Evolutionary conservation across 1,140 invertebrate species (phyloP), one percentile per base, ranked within the genome.

Genomic region (Caerostris darwini): DNA sequence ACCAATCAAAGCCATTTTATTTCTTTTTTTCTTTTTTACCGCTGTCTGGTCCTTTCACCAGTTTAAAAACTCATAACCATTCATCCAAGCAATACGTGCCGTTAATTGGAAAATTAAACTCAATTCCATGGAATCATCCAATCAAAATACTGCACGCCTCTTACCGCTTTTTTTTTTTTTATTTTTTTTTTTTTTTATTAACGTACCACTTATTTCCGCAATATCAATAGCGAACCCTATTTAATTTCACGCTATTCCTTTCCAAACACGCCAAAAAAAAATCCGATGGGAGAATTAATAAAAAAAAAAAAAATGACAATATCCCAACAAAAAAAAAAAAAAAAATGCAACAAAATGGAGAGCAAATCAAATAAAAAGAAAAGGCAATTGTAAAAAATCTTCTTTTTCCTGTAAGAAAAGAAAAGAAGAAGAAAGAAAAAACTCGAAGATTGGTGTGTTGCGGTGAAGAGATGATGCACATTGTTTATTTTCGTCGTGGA

Each of bases 401-500:
- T 71, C 34, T n/a, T 71, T 7, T 3, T 10, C 19, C 19, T 14
- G 12, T 14, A 61, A 10, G 59, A 61, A 71, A 8, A 71, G 34
- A 50, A 50, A 7, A 50, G 19, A n/a, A 19, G 4, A 71, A 71
- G 4, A 71, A 34, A 71, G 7, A 71, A 19, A 10, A 19, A 71
- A 71, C 10, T 12, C 17, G 17, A 61, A 71, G 69, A 50, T 19
- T 71, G 19, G 69, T 71, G 19, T 71, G 19, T 71, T 71, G 69
- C 34, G 69, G 69, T 34, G 69, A 71, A 71, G 69, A 17, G 82
- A 34, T n/a, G 57, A 85, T 56, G 82, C 57, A 19, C 19, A 57
- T 88, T 88, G 57, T 61, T 88, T 88, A 88, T 88, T 88, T 88
- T 88, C 81, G n/a, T 57, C 81, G 53, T 8, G 10, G 54, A 83